These are phyloP conservation scores for Neoseiulus cucumeris DNA, from an alignment of 1,140 invertebrate species.

Conservation along the genomic window DNA sequence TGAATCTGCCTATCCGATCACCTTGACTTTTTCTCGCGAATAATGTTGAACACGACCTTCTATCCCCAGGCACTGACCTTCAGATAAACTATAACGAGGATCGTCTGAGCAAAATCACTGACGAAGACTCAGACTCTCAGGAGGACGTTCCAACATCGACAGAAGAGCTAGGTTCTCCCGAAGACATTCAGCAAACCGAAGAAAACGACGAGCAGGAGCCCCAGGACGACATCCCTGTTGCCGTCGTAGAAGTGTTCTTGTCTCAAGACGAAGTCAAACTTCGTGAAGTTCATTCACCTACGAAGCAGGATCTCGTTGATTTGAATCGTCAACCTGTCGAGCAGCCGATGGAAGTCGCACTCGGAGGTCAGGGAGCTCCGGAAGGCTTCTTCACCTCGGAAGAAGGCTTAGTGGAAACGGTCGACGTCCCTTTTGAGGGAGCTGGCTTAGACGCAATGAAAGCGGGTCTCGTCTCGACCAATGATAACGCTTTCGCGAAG, in stretches of 20 bases:
- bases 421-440: not conserved
- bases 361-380: not conserved
- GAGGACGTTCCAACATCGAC: not conserved
- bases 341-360: not conserved
- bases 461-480: not conserved
- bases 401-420: not conserved
- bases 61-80: not conserved
- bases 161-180: not conserved
- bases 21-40: too few relatives aligned
- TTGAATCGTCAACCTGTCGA: not conserved
- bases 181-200: not conserved
- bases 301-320: slow-evolving; percentile 7
- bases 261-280: slow-evolving; percentile 4
- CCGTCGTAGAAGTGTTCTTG: slow-evolving; percentile 1
- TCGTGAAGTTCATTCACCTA: slow-evolving; percentile 2
- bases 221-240: slow-evolving; percentile 4
- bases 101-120: not conserved
- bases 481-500: slow-evolving; percentile 4
- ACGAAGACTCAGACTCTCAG: not conserved
- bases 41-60: not conserved
- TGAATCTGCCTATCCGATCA: too few relatives aligned
- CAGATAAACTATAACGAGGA: slow-evolving; percentile 8
- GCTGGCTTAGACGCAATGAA: not conserved
- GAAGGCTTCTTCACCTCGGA: slow-evolving; percentile 6
- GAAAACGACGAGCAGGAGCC: not conserved